Evolutionary conservation across 2,113 vertebrate genomes (phyloP).

Genomic region (Alosa alosa): DNA sequence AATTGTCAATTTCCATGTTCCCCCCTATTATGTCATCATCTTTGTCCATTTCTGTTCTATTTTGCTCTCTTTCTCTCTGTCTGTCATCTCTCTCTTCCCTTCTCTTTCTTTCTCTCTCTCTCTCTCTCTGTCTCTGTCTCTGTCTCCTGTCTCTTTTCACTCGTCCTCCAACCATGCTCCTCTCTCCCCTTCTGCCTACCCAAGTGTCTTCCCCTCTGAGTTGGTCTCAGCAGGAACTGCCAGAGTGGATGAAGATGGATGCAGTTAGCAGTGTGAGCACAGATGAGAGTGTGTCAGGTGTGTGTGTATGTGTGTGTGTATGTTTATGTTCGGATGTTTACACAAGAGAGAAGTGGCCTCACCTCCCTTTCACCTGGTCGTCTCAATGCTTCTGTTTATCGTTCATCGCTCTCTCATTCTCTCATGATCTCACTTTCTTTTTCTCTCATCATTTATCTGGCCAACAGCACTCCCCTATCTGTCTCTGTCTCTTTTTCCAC

Average conservation of each 20-base stretch:
- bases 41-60: neutral
- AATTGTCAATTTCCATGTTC: no score
- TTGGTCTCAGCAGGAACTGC: conserved; percentile 19
- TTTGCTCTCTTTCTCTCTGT: neutral
- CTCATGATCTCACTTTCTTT: neutral
- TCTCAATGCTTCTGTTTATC: neutral
- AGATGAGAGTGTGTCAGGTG: conserved; percentile 27
- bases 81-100: neutral
- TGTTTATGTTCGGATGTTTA: neutral
- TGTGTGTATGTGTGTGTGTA: neutral
- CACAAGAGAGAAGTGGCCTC: neutral
- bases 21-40: no score
- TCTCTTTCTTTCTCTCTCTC: neutral
- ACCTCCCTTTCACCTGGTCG: neutral
- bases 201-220: neutral
- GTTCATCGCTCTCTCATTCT: neutral
- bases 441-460: neutral
- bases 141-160: conserved; percentile 21
- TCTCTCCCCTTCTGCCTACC: neutral
- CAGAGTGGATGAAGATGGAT: conserved; percentile 45
- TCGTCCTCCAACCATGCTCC: neutral
- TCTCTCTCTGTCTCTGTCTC: no score
- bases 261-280: conserved; percentile 22
- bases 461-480: neutral
- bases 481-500: neutral